Base-by-base conservation (phyloP, 92 coral and sea anemone species). In the Siderastrea radians region DNA sequence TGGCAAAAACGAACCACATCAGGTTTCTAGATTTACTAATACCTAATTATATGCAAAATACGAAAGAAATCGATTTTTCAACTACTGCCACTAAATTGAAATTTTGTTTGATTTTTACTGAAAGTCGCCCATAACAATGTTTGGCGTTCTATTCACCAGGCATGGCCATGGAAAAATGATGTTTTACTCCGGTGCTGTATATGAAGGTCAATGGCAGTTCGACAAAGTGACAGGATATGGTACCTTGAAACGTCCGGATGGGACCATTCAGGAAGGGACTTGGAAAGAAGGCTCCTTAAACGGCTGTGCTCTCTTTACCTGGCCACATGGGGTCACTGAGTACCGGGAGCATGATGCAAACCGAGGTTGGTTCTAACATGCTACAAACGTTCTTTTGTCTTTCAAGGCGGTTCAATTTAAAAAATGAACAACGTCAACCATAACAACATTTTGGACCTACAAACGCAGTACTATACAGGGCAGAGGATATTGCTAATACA, bases 121-220 rank as follows among this genome's bases (percentile, higher is more conserved):
- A 26, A 26, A 6, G 1, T 3, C 11, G 13, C 17, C 45, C 5
- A 3, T 14, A 45, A 4, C 46, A 43, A 68, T 19, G 1, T 43
- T 19, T 78, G 6, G 3, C 4, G 3, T 61, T 62, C 48, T 14
- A 44, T 58, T 46, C 52, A 7, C 73, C 74, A 94, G 98, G 69
- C 95, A 94, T 63, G 98, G 98, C 5, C 69, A 70, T 57, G 98
- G 98, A 6, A 89, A 86, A 11, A 79, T 92, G 88, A 82, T 61
- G 65, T 94, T 92, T 54, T 81, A 81, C 9, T 87, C 93, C 0
- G 89, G 95, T 46, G 66, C 91, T 65, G 90, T 71, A 49, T 94
- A 94, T 79, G 90, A 90, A 15, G 98, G 98, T 62, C 93, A 92
- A 68, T 92, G 98, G 98, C 80, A 89, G 81, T 90, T 79, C 67